Evolutionary conservation across 2,888 invertebrate species (phyloP).

Genomic region (Apeira syringaria): DNA sequence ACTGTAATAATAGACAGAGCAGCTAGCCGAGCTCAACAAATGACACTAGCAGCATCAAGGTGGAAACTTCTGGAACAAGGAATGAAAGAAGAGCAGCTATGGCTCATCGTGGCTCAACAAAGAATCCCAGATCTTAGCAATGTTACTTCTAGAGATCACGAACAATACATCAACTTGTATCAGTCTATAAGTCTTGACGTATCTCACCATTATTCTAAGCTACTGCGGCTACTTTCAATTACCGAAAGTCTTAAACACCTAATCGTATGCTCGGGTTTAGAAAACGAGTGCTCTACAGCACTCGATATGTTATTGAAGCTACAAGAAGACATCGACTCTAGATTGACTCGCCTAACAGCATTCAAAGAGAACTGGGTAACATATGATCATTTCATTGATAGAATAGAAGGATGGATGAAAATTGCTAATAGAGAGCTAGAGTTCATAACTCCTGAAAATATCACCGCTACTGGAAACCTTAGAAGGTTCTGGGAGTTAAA

Average conservation of each 20-base stretch:
- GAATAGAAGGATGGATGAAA: conserved; percentile 90
- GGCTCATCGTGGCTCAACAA: conserved; percentile 93
- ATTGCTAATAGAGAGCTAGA: conserved; percentile 88
- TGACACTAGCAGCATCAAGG: conserved; percentile 92
- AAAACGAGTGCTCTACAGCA: conserved; percentile 88
- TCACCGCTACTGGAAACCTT: conserved; percentile 87
- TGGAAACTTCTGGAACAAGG: conserved; percentile 93
- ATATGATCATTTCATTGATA: conserved; percentile 89
- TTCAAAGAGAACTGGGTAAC: conserved; percentile 91
- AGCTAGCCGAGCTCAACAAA: conserved; percentile 90
- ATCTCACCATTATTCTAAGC: conserved; percentile 90
- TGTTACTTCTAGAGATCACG: conserved; percentile 92
- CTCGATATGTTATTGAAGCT: conserved; percentile 88
- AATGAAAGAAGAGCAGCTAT: conserved; percentile 91
- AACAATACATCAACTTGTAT: conserved; percentile 92
- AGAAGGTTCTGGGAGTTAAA: conserved; percentile 95
- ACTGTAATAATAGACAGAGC: conserved; percentile 91
- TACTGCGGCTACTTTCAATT: conserved; percentile 88
- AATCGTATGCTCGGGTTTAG: conserved; percentile 89
- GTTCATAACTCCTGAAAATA: conserved; percentile 85
- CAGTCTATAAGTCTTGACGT: conserved; percentile 91
- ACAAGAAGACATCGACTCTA: conserved; percentile 90
- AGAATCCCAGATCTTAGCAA: conserved; percentile 91
- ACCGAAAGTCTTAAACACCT: conserved; percentile 89
- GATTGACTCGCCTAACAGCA: conserved; percentile 87